These are phyloP conservation scores for Butorides virescens DNA, from an alignment of 2,113 vertebrate species.

Conservation along the genomic window DNA sequence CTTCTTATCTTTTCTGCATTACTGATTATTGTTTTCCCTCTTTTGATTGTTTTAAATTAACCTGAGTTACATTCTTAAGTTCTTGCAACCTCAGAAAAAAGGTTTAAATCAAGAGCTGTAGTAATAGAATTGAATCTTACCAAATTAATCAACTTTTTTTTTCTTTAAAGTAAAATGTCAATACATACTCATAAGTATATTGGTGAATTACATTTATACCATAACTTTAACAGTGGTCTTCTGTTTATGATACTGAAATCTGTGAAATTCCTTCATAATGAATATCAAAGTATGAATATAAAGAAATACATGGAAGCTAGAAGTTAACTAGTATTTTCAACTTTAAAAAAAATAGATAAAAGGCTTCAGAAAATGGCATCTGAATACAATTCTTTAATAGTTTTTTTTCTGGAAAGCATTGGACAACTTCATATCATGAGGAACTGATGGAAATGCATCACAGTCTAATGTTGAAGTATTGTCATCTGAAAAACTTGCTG, in stretches of 20 bases:
- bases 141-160: not conserved
- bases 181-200: not conserved
- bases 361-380: not conserved
- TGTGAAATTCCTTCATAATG: not conserved
- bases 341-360: not conserved
- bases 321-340: not conserved
- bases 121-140: not conserved
- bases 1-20: not conserved
- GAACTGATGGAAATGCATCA: not conserved
- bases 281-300: not conserved
- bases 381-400: not conserved
- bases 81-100: not conserved
- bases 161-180: not conserved
- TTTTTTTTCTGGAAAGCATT: not conserved
- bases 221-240: not conserved
- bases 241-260: not conserved
- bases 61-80: not conserved
- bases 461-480: not conserved
- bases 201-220: not conserved
- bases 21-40: not conserved
- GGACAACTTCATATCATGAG: not conserved
- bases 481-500: not conserved
- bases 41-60: not conserved
- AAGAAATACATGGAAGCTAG: not conserved
- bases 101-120: not conserved